Conservation (phyloP, 2,113 vertebrate genomes). For the Sceloporus tristichus region DNA sequence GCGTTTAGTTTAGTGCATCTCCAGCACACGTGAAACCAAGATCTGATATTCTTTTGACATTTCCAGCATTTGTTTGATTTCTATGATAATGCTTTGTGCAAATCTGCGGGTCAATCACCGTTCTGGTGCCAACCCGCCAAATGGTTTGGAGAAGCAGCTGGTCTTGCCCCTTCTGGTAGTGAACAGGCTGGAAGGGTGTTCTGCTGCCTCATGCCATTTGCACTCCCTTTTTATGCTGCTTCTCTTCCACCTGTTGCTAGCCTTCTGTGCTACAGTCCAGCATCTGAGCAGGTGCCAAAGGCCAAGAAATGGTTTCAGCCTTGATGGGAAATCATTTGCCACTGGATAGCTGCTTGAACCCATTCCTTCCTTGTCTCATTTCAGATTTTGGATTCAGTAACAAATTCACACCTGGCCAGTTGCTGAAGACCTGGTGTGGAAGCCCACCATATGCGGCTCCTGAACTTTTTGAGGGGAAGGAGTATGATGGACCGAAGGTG, state of each 20-base stretch:
- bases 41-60: no score
- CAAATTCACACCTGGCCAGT: conserved; percentile 94
- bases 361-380: conserved; percentile 26
- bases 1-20: no score
- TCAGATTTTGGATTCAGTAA: conserved; percentile 98
- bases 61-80: no score
- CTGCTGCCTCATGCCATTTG: not conserved
- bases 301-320: not conserved
- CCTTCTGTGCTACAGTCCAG: not conserved
- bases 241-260: not conserved
- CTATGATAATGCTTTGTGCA: not conserved
- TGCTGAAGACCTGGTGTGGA: conserved; percentile 98
- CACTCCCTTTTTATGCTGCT: no score
- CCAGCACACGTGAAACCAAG: no score
- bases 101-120: not conserved
- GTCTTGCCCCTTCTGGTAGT: not conserved
- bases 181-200: fast-evolving
- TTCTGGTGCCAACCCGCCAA: not conserved
- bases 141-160: not conserved
- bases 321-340: not conserved
- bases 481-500: conserved; percentile 98
- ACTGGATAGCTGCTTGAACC: not conserved
- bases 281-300: no score
- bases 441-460: conserved; percentile 97
- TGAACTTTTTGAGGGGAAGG: conserved; percentile 97